Percentiles rank a stretch among this genome's conserved stretches.
Conservation (phyloP, 2,888 invertebrate genomes). For the Tolmerus cingulatus region DNA sequence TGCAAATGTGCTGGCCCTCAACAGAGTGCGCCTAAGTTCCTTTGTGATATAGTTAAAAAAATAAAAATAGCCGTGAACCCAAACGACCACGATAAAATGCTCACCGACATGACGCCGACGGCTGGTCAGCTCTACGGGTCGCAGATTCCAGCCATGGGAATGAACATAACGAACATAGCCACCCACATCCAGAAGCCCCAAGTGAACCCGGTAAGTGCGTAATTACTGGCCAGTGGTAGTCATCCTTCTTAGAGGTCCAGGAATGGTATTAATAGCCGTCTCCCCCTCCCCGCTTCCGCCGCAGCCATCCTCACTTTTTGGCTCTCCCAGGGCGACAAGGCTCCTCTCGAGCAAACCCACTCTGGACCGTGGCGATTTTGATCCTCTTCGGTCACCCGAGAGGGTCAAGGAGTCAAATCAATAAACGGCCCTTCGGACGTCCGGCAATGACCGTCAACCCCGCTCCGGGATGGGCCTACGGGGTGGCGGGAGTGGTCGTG, state of each 20-base stretch:
- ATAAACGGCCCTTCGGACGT: conserved; percentile 44
- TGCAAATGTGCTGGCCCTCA: background rate
- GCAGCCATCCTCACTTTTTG: background rate
- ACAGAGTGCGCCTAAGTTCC: background rate
- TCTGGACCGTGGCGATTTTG: background rate
- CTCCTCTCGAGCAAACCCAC: background rate
- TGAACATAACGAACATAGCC: conserved; percentile 66
- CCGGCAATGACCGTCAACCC: conserved; percentile 41
- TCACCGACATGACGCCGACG: conserved; percentile 70
- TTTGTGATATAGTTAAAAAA: background rate
- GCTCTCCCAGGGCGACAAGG: background rate
- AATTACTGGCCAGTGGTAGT: background rate
- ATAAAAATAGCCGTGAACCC: background rate
- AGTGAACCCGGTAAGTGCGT: conserved; percentile 63
- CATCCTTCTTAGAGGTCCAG: background rate
- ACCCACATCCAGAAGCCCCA: conserved; percentile 63
- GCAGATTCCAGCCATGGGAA: conserved; percentile 69
- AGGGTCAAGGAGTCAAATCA: conserved; percentile 48
- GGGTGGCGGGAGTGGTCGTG: background rate
- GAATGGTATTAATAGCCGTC: background rate
- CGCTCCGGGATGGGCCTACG: background rate
- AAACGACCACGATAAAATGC: conserved; percentile 59
- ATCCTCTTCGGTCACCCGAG: conserved; percentile 10
- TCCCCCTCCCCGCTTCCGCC: background rate
- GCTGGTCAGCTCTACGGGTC: conserved; percentile 70